Percentiles rank a stretch among this genome's conserved stretches.
Evolutionary conservation across 1,140 invertebrate species (phyloP).

Genomic region (Wasmannia auropunctata): DNA sequence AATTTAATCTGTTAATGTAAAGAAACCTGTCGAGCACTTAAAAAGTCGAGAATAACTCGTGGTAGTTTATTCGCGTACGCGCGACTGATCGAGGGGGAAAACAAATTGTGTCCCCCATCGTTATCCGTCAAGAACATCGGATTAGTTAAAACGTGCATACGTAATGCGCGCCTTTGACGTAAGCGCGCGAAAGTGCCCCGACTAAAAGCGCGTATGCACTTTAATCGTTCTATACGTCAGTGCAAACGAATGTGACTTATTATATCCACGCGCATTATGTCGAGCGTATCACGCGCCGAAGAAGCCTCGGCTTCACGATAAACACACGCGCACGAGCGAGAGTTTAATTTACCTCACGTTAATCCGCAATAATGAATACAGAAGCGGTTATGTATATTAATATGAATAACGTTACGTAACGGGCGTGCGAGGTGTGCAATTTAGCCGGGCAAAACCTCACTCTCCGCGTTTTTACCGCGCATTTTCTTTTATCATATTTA

Average conservation of each 20-base stretch:
- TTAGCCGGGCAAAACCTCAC: not conserved
- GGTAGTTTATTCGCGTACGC: not conserved
- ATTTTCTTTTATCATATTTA: not conserved
- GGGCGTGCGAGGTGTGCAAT: not conserved
- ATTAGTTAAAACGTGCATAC: constrained; percentile 52
- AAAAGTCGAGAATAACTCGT: not conserved
- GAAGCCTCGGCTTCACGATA: not conserved
- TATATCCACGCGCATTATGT: not conserved
- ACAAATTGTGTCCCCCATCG: constrained; percentile 40
- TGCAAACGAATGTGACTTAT: constrained; percentile 27
- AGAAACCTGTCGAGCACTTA: not conserved
- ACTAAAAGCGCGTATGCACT: not conserved
- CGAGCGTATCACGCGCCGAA: not conserved
- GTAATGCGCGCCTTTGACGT: constrained; percentile 43
- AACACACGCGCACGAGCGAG: not conserved
- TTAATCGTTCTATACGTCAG: not conserved
- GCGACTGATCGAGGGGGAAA: constrained; percentile 10
- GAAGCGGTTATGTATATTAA: not conserved
- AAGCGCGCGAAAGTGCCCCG: not conserved
- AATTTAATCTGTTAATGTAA: not conserved
- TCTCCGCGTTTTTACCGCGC: not conserved
- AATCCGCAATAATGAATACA: not conserved
- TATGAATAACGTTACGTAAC: not conserved
- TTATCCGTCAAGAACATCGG: constrained; percentile 50
- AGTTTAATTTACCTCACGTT: not conserved